These are phyloP conservation scores for Aplocera efformata DNA, from an alignment of 2,888 invertebrate genomes.

Conservation along the genomic window DNA sequence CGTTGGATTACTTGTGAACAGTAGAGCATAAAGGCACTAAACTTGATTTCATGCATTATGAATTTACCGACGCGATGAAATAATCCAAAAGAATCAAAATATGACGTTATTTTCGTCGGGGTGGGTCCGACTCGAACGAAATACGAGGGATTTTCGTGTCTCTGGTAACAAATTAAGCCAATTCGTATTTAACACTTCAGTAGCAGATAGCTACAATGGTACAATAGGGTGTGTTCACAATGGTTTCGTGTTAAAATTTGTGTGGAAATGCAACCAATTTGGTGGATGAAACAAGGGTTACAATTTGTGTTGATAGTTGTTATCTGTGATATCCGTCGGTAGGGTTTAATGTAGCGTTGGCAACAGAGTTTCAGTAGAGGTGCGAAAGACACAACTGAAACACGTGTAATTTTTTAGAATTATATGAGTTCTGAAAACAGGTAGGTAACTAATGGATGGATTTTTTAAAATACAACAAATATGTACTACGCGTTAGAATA, in stretches of 20 bases:
- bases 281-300: slow-evolving; percentile 67
- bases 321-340: slow-evolving; percentile 67
- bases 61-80: slow-evolving; percentile 18
- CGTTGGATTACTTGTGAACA: slow-evolving; percentile 25
- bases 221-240: slow-evolving; percentile 50
- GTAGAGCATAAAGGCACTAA: slow-evolving; percentile 21
- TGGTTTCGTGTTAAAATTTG: slow-evolving; percentile 63
- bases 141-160: slow-evolving; percentile 16
- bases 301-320: slow-evolving; percentile 72
- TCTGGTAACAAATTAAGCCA: slow-evolving; percentile 24
- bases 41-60: slow-evolving; percentile 23
- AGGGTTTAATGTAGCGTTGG: slow-evolving; percentile 46
- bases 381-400: too few relatives aligned
- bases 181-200: slow-evolving; percentile 31
- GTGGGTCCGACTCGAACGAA: slow-evolving; percentile 12
- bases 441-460: too few relatives aligned
- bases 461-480: too few relatives aligned
- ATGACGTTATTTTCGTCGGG: slow-evolving; percentile 15
- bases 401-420: too few relatives aligned
- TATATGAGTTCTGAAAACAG: too few relatives aligned
- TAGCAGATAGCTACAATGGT: slow-evolving; percentile 33
- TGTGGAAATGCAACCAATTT: slow-evolving; percentile 74
- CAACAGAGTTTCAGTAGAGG: slow-evolving; percentile 40
- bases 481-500: too few relatives aligned
- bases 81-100: slow-evolving; percentile 16